A percentile compares a stretch with the other conserved stretches of the same genome.
Conservation (phyloP, 2,888 invertebrate genomes). For the Malthinus flaveolus region DNA sequence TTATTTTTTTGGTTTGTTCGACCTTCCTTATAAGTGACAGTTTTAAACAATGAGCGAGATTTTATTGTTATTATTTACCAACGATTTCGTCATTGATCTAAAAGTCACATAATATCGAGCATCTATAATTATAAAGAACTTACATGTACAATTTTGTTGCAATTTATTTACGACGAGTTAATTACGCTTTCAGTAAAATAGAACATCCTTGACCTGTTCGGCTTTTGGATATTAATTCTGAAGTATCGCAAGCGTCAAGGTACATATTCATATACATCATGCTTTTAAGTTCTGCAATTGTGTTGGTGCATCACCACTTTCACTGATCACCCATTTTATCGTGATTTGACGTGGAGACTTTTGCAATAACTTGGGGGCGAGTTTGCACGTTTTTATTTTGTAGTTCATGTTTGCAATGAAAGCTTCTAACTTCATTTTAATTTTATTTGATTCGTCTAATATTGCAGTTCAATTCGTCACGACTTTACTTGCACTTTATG, state of each 20-base stretch:
- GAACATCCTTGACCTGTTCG: constrained; percentile 26
- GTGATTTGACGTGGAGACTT: constrained; percentile 27
- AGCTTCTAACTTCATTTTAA: constrained; percentile 12
- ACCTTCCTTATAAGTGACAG: no score
- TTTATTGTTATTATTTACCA: no score
- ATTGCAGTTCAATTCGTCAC: constrained; percentile 9
- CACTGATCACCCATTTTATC: constrained; percentile 27
- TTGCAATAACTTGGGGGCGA: constrained; percentile 25
- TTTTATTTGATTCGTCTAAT: constrained; percentile 15
- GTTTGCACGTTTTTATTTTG: constrained; percentile 24
- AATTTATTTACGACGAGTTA: constrained; percentile 17
- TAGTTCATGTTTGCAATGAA: constrained; percentile 12
- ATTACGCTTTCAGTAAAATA: constrained; percentile 12
- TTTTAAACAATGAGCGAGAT: no score
- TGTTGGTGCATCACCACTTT: constrained; percentile 27
- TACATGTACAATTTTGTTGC: constrained; percentile 11
- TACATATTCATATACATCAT: constrained; percentile 16
- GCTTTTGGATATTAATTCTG: constrained; percentile 25
- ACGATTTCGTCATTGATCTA: neutral
- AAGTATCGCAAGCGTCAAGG: constrained; percentile 22
- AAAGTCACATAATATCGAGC: constrained; percentile 4
- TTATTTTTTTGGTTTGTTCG: no score
- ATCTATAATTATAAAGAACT: constrained; percentile 9
- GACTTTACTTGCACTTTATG: constrained; percentile 4
- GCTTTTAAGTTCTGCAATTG: constrained; percentile 16